Conservation (phyloP, 1,140 invertebrate genomes). For the Rhagoletis zephyria region DNA sequence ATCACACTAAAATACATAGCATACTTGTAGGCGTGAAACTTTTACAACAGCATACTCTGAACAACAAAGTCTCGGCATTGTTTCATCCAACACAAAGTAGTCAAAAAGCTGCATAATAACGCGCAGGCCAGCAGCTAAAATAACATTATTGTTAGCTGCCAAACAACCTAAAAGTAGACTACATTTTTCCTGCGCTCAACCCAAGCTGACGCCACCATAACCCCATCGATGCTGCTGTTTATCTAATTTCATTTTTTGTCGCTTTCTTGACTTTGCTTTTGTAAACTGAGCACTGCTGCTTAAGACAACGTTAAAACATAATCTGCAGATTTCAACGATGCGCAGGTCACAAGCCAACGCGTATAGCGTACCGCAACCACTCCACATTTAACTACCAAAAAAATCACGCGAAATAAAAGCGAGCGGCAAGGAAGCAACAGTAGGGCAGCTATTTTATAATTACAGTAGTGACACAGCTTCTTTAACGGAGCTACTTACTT, state of each 20-base stretch:
- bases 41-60: not conserved
- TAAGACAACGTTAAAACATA: slow-evolving; percentile 14
- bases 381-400: not conserved
- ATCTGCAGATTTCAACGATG: slow-evolving; percentile 23
- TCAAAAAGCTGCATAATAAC: not conserved
- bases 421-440: not conserved
- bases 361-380: not conserved
- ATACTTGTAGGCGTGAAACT: not conserved
- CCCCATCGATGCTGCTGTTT: not conserved
- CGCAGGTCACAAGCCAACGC: slow-evolving; percentile 38
- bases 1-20: not conserved
- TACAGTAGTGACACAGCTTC: slow-evolving; percentile 57
- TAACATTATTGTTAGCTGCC: not conserved
- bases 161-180: not conserved
- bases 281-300: slow-evolving; percentile 2
- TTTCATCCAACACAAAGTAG: not conserved
- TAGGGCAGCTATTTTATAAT: slow-evolving; percentile 49
- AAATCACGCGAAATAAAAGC: not conserved
- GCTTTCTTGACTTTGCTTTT: not conserved
- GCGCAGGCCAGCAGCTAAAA: not conserved
- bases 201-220: not conserved
- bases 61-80: not conserved
- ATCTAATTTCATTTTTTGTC: not conserved
- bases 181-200: not conserved
- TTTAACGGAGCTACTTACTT: not conserved